A percentile compares a stretch with the other conserved stretches of the same genome.
phyloP scores from a whole-genome alignment of 2,113 vertebrate genomes.

The Chamaetylas fuelleborni region DNA sequence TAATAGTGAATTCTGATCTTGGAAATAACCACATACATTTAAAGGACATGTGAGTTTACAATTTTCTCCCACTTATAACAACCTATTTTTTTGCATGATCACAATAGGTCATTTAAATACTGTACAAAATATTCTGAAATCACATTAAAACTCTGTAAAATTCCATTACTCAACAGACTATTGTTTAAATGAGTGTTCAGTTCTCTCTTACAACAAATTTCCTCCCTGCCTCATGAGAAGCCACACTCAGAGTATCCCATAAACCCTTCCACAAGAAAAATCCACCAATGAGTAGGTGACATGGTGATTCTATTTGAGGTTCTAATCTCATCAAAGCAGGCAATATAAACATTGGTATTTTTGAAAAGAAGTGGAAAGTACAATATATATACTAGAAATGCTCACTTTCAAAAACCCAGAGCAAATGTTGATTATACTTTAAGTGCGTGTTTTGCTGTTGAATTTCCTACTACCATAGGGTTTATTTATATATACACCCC shows the following conservation, averaged over 20 bases:
- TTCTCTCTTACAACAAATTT: background rate
- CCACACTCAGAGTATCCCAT: background rate
- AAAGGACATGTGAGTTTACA: background rate
- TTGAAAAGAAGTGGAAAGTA: background rate
- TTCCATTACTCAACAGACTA: background rate
- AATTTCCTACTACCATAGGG: background rate
- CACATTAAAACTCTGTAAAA: background rate
- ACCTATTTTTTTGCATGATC: background rate
- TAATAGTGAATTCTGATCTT: background rate
- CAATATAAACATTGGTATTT: background rate
- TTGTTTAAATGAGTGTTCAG: background rate
- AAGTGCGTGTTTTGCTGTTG: background rate
- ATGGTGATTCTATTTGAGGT: background rate
- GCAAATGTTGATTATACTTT: background rate
- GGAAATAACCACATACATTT: background rate
- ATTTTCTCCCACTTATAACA: background rate
- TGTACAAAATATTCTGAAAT: background rate
- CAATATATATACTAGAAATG: background rate
- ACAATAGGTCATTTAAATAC: background rate
- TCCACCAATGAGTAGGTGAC: background rate
- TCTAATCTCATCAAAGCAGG: background rate
- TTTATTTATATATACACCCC: background rate
- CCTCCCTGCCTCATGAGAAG: background rate
- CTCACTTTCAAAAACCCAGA: background rate
- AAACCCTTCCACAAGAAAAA: background rate